Evolutionary conservation across 2,888 invertebrate genomes (phyloP).

Genomic region (Hedya salicella): DNA sequence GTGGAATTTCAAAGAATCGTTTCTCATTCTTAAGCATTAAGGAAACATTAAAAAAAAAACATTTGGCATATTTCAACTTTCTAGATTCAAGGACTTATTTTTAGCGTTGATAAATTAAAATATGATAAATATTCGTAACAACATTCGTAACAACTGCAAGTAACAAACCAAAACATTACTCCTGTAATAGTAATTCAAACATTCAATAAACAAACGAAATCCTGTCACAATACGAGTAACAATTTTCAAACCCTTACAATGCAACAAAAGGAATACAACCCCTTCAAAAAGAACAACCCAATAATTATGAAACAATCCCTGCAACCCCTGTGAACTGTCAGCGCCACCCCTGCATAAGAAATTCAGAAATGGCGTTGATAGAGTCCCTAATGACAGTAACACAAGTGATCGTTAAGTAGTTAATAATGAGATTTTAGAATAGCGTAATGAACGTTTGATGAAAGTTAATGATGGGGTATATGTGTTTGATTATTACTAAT

Average conservation of each 20-base stretch:
- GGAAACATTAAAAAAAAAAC: too few relatives aligned
- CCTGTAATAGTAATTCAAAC: not conserved
- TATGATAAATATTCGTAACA: too few relatives aligned
- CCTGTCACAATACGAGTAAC: constrained; percentile 30
- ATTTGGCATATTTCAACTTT: too few relatives aligned
- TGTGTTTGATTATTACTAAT: not conserved
- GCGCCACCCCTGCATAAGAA: constrained; percentile 37
- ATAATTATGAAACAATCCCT: constrained; percentile 44
- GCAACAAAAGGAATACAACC: constrained; percentile 32
- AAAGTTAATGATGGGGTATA: not conserved
- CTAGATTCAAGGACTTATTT: too few relatives aligned
- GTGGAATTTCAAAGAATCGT: too few relatives aligned
- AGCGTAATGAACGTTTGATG: constrained; percentile 11
- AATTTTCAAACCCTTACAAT: constrained; percentile 21
- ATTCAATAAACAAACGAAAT: constrained; percentile 18
- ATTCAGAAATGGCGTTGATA: constrained; percentile 29
- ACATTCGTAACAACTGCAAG: too few relatives aligned
- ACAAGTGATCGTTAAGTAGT: constrained; percentile 35
- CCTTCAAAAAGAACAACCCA: constrained; percentile 43
- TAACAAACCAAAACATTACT: too few relatives aligned
- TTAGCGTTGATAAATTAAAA: too few relatives aligned
- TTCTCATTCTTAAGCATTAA: too few relatives aligned
- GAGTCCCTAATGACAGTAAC: constrained; percentile 22
- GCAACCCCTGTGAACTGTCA: constrained; percentile 35
- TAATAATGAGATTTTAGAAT: constrained; percentile 30